Conservation (phyloP, 2,888 invertebrate genomes). For the Rhagophthalmus giganteus region DNA sequence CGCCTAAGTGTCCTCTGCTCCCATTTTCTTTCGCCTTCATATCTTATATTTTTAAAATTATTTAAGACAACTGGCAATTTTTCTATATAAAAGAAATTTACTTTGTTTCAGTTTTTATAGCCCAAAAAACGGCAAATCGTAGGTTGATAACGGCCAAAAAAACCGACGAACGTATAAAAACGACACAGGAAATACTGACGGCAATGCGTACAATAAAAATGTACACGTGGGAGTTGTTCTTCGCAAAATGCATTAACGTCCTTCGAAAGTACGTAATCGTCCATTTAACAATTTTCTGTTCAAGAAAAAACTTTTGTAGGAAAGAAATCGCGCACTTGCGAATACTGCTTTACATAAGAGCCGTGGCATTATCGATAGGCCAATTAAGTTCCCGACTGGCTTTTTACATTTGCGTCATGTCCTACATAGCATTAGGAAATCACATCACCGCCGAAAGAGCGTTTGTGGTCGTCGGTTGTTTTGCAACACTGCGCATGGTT, state of each 20-base stretch:
- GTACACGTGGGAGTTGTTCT: constrained; percentile 66
- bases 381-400: constrained; percentile 46
- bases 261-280: constrained; percentile 70
- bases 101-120: too few relatives aligned
- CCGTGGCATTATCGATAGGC: constrained; percentile 43
- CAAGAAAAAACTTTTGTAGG: too few relatives aligned
- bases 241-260: constrained; percentile 70
- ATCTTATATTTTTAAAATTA: too few relatives aligned
- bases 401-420: constrained; percentile 50
- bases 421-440: constrained; percentile 70
- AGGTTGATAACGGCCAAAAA: too few relatives aligned
- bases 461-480: constrained; percentile 88
- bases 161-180: constrained; percentile 82
- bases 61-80: too few relatives aligned
- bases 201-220: constrained; percentile 82
- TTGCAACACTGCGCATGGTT: constrained; percentile 80
- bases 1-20: too few relatives aligned
- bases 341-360: constrained; percentile 45
- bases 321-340: constrained; percentile 65
- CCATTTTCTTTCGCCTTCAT: too few relatives aligned
- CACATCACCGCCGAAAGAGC: constrained; percentile 79
- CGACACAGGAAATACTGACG: constrained; percentile 88
- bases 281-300: too few relatives aligned
- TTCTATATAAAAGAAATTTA: too few relatives aligned
- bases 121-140: too few relatives aligned